Conservation (phyloP, 1,140 invertebrate species). For the Drosophila arizonae region DNA sequence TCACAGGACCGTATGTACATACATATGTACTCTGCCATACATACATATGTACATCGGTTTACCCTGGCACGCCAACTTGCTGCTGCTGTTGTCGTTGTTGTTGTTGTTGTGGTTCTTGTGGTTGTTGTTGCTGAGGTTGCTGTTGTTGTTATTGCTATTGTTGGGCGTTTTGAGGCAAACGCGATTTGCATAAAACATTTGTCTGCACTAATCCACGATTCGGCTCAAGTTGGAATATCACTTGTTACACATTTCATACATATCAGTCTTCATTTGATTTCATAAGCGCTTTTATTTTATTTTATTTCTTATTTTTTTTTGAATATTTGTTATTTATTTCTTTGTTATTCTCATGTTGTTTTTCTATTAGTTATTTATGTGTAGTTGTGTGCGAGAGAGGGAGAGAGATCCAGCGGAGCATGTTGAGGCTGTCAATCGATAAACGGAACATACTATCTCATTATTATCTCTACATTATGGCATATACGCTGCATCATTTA, state of each 20-base stretch:
- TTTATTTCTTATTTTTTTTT: not conserved
- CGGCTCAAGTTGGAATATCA: not conserved
- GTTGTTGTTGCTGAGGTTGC: not conserved
- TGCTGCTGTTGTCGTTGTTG: not conserved
- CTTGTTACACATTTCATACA: slow-evolving; percentile 26
- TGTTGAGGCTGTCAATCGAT: slow-evolving; percentile 22
- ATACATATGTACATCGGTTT: slow-evolving; percentile 22
- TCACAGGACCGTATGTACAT: slow-evolving; percentile 32
- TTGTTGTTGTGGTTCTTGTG: slow-evolving; percentile 2
- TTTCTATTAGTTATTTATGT: not conserved
- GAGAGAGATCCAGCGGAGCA: slow-evolving; percentile 1
- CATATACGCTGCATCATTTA: too few relatives aligned
- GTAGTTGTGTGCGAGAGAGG: not conserved
- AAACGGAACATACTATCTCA: slow-evolving; percentile 8
- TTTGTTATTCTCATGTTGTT: not conserved
- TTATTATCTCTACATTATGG: not conserved
- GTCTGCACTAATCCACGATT: not conserved
- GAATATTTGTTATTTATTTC: not conserved
- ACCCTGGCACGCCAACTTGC: slow-evolving; percentile 7
- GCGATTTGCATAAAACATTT: slow-evolving; percentile 28
- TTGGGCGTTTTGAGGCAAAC: slow-evolving; percentile 18
- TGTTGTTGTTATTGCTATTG: slow-evolving; percentile 1
- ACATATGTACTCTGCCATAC: slow-evolving; percentile 5
- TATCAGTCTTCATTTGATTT: slow-evolving; percentile 1
- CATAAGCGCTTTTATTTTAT: not conserved